Evolutionary conservation across 1,140 invertebrate genomes (phyloP).

Genomic region (Philotrypesis tridentata): DNA sequence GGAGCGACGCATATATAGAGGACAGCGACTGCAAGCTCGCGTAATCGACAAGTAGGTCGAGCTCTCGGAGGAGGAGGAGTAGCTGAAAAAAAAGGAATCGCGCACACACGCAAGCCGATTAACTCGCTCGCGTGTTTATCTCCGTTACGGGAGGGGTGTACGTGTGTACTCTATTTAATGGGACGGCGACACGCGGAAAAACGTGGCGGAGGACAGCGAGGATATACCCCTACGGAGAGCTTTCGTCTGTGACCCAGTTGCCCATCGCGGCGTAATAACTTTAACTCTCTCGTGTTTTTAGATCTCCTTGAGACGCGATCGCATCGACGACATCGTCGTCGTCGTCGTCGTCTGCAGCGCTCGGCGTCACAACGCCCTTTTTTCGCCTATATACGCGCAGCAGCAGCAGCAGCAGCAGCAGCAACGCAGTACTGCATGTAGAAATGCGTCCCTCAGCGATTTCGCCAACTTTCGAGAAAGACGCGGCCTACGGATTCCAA

Average conservation of each 20-base stretch:
- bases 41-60: not conserved
- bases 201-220: not conserved
- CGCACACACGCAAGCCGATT: not conserved
- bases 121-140: not conserved
- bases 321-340: no score
- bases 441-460: no score
- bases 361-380: no score
- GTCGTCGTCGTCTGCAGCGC: no score
- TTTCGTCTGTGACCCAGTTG: not conserved
- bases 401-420: no score
- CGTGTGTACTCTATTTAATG: not conserved
- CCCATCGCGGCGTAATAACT: not conserved
- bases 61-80: not conserved
- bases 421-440: no score
- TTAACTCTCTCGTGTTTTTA: not conserved
- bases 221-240: not conserved
- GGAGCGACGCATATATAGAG: not conserved
- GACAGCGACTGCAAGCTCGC: not conserved
- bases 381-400: no score
- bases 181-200: not conserved
- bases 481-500: no score
- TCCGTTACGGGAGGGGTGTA: not conserved
- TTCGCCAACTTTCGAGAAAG: not conserved
- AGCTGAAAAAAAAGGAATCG: not conserved
- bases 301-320: not conserved